Evolutionary conservation across 2,113 vertebrate genomes (phyloP).

Genomic region (Corythoichthys intestinalis): DNA sequence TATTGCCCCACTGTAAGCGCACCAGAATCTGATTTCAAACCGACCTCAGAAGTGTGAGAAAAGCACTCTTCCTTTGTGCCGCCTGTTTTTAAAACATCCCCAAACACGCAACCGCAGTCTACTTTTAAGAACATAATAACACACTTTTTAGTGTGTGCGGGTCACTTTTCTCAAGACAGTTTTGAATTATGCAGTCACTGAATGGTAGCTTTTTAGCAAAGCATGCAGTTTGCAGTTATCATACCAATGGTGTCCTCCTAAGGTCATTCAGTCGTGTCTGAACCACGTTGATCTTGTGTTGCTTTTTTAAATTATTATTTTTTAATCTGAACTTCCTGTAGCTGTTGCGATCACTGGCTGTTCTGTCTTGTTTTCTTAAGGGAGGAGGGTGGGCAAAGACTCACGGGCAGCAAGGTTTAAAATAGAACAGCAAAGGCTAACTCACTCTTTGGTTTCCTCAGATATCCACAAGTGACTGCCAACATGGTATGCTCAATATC

Average conservation of each 20-base stretch:
- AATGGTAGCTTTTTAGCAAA: slow-evolving; percentile 13
- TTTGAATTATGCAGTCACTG: neutral
- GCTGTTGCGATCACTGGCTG: slow-evolving; percentile 13
- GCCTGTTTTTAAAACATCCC: too few species aligned
- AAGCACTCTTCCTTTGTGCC: too few species aligned
- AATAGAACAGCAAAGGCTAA: slow-evolving; percentile 49
- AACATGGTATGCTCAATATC: neutral
- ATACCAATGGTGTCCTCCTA: slow-evolving; percentile 33
- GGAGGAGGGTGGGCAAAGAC: neutral
- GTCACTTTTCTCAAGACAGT: slow-evolving; percentile 8
- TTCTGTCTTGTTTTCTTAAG: slow-evolving; percentile 15
- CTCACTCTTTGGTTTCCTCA: slow-evolving; percentile 16
- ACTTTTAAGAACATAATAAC: too few species aligned
- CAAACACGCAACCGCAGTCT: too few species aligned
- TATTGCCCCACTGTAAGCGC: too few species aligned
- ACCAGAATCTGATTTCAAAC: too few species aligned
- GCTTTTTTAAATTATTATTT: neutral
- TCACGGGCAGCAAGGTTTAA: slow-evolving; percentile 41
- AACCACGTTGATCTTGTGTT: neutral
- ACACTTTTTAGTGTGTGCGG: too few species aligned
- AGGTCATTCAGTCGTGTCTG: slow-evolving; percentile 7
- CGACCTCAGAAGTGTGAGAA: too few species aligned
- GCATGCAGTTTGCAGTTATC: slow-evolving; percentile 15
- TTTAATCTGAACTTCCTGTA: neutral
- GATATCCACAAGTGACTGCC: slow-evolving; percentile 21